Evolutionary conservation across 2,888 invertebrate species (phyloP).

Genomic region (Steinernema hermaphroditum): DNA sequence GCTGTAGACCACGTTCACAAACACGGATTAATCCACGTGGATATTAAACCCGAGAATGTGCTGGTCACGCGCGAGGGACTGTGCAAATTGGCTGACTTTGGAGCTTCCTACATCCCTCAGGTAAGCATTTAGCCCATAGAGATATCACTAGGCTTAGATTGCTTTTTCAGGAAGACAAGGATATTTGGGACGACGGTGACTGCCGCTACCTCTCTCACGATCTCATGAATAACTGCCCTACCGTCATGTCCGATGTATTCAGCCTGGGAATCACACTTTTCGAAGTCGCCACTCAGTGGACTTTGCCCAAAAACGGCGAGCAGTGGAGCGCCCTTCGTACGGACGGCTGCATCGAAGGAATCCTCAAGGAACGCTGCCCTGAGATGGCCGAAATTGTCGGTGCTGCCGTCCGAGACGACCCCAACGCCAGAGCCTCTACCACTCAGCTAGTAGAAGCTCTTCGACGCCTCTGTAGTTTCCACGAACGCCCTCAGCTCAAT

Average conservation of each 20-base stretch:
- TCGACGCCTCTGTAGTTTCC: background rate
- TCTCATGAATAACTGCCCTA: conserved; percentile 30
- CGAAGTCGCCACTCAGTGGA: conserved; percentile 15
- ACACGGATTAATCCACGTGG: conserved; percentile 31
- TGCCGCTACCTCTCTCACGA: conserved; percentile 34
- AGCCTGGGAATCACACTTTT: conserved; percentile 34
- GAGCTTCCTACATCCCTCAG: conserved; percentile 59
- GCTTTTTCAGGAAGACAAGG: conserved; percentile 29
- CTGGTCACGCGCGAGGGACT: conserved; percentile 73
- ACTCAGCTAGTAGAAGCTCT: background rate
- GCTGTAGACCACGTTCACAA: conserved; percentile 75
- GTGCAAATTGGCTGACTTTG: conserved; percentile 78
- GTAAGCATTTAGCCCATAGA: background rate
- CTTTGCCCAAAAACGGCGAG: conserved; percentile 2
- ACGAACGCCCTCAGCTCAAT: background rate
- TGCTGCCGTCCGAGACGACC: conserved; percentile 10
- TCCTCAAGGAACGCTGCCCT: background rate
- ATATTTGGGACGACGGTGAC: conserved; percentile 33
- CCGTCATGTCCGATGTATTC: conserved; percentile 31
- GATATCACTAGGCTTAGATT: too few relatives aligned
- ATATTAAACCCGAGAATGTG: conserved; percentile 74
- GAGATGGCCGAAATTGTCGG: conserved; percentile 17
- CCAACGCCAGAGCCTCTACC: background rate
- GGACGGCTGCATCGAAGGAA: background rate
- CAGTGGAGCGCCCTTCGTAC: background rate